phyloP scores from a whole-genome alignment of 2,113 vertebrate species.

The Tetraodon nigroviridis region DNA sequence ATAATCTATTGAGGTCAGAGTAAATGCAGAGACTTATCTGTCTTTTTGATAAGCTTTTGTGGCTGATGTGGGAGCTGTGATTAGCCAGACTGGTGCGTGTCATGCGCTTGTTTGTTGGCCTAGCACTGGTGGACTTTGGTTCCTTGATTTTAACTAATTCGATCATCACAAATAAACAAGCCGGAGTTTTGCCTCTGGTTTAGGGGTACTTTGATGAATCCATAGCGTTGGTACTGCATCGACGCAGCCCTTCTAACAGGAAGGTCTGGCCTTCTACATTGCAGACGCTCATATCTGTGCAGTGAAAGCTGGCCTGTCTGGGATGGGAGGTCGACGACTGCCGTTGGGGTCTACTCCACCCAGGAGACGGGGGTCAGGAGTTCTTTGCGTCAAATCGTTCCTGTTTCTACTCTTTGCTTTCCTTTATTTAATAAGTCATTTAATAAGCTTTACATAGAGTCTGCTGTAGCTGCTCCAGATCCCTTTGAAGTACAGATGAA shows the following conservation, averaged over 20 bases:
- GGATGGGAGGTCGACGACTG: constrained; percentile 41
- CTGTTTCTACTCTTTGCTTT: not conserved
- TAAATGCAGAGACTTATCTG: constrained; percentile 16
- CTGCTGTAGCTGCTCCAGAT: not conserved
- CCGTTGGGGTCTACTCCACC: constrained; percentile 1
- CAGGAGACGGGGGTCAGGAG: not conserved
- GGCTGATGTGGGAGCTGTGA: constrained; percentile 14
- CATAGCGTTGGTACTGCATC: no score
- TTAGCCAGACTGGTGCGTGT: constrained; percentile 53
- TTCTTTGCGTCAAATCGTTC: constrained; percentile 16
- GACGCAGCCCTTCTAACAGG: not conserved
- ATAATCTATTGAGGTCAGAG: constrained; percentile 1
- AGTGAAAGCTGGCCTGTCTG: not conserved
- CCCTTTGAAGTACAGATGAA: no score
- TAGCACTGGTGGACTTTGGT: constrained; percentile 61
- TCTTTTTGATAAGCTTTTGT: constrained; percentile 8
- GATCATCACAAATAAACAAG: constrained; percentile 13
- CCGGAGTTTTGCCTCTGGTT: not conserved
- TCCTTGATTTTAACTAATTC: constrained; percentile 33
- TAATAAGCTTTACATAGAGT: not conserved
- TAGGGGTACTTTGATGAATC: no score
- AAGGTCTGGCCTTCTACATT: not conserved
- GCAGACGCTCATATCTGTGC: not conserved
- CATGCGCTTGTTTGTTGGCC: constrained; percentile 59
- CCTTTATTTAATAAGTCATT: no score